These are phyloP conservation scores for Myotis planiceps DNA, from an alignment of 2,797 vertebrate genomes.

Conservation along the genomic window DNA sequence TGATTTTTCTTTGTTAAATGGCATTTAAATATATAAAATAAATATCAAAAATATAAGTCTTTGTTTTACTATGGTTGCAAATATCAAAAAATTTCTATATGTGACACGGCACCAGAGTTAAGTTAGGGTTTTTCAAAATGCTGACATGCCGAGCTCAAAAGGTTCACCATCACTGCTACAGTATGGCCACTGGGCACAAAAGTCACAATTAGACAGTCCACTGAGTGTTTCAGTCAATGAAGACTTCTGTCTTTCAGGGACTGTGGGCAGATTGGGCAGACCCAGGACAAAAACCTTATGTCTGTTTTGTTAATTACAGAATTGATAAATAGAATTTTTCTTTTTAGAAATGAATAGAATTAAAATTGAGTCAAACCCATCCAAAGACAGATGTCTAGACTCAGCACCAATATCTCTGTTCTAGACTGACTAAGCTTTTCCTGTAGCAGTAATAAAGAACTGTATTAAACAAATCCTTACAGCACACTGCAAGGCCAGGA, in stretches of 20 bases:
- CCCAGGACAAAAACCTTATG: background rate
- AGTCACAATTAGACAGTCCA: background rate
- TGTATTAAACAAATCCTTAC: background rate
- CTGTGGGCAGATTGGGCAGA: too few relatives aligned
- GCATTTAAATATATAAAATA: too few relatives aligned
- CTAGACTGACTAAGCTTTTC: background rate
- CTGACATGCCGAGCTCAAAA: too few relatives aligned
- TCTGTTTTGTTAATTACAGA: background rate
- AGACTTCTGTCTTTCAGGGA: background rate
- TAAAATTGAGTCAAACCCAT: slow-evolving; percentile 6
- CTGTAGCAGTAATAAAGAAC: background rate
- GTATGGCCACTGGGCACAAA: background rate
- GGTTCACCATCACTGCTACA: background rate
- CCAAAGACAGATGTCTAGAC: background rate
- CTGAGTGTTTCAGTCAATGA: background rate
- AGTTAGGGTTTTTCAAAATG: too few relatives aligned
- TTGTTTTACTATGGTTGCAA: too few relatives aligned
- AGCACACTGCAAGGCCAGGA: background rate
- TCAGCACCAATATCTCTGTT: background rate
- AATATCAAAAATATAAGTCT: too few relatives aligned
- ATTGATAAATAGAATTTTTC: background rate
- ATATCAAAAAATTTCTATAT: too few relatives aligned
- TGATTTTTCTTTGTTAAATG: too few relatives aligned
- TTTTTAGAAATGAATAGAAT: background rate
- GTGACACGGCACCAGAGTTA: too few relatives aligned